Conservation (phyloP, 2,888 invertebrate species). For the Cheilosia soror region DNA sequence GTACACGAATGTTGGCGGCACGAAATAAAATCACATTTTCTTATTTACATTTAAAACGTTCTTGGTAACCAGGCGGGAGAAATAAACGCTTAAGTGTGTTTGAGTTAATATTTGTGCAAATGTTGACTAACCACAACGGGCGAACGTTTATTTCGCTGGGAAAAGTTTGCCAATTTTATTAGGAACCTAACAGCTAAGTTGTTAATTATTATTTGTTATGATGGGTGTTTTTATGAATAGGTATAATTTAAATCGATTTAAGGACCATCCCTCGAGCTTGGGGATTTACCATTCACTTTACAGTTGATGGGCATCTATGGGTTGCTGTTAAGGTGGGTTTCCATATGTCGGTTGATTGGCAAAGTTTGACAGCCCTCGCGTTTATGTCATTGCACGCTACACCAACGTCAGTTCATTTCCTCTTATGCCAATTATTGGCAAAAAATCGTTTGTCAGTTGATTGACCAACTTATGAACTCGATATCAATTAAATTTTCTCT, state of each 20-base stretch:
- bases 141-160: not conserved
- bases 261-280: not conserved
- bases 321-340: too few species aligned
- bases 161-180: slow-evolving; percentile 1
- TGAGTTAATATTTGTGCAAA: not conserved
- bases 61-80: slow-evolving; percentile 5
- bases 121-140: slow-evolving; percentile 2
- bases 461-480: too few species aligned
- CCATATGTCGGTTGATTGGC: too few species aligned
- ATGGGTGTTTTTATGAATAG: not conserved
- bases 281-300: too few species aligned
- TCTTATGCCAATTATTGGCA: too few species aligned
- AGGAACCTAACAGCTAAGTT: not conserved
- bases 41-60: slow-evolving; percentile 1
- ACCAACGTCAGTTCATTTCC: too few species aligned
- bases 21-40: not conserved
- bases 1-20: slow-evolving; percentile 33
- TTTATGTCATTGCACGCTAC: too few species aligned
- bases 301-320: too few species aligned
- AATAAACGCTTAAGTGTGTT: slow-evolving; percentile 22
- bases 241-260: not conserved
- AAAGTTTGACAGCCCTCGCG: too few species aligned
- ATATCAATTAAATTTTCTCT: too few species aligned
- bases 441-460: too few species aligned
- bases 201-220: not conserved